Evolutionary conservation across 2,797 vertebrate genomes (phyloP).

Genomic region (Neomorphus geoffroyi): DNA sequence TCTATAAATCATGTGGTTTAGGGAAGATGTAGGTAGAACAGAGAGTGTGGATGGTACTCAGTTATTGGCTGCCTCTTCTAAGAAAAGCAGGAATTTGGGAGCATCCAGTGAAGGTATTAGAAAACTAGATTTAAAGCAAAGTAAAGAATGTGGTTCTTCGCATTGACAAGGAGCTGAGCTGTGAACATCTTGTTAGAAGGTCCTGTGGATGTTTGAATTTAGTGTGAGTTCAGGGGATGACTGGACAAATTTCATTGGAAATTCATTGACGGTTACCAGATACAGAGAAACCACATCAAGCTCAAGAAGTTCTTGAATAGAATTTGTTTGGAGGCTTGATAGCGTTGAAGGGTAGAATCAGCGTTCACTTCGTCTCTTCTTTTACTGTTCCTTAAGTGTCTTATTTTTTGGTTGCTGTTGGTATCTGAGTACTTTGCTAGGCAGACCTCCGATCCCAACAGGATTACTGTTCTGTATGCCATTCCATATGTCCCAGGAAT

Average conservation of each 20-base stretch:
- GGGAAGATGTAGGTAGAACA: background rate
- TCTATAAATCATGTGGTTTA: background rate
- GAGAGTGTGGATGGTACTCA: background rate
- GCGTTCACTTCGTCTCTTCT: background rate
- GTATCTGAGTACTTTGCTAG: background rate
- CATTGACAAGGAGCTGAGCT: background rate
- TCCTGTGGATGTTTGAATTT: background rate
- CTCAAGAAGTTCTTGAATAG: background rate
- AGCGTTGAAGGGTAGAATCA: background rate
- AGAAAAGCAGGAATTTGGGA: background rate
- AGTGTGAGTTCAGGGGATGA: background rate
- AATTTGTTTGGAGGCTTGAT: background rate
- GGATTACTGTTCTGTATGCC: background rate
- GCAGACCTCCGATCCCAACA: background rate
- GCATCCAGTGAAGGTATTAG: background rate
- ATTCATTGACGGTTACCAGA: background rate
- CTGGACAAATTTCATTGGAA: background rate
- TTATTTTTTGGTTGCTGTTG: background rate
- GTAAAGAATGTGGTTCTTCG: background rate
- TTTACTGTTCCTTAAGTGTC: background rate
- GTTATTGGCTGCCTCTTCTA: background rate
- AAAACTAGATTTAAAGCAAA: background rate
- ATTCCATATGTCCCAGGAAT: background rate
- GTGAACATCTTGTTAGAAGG: background rate
- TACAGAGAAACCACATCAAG: background rate